These are phyloP conservation scores for Hypolimnas misippus DNA, from an alignment of 2,888 invertebrate genomes.

Conservation along the genomic window DNA sequence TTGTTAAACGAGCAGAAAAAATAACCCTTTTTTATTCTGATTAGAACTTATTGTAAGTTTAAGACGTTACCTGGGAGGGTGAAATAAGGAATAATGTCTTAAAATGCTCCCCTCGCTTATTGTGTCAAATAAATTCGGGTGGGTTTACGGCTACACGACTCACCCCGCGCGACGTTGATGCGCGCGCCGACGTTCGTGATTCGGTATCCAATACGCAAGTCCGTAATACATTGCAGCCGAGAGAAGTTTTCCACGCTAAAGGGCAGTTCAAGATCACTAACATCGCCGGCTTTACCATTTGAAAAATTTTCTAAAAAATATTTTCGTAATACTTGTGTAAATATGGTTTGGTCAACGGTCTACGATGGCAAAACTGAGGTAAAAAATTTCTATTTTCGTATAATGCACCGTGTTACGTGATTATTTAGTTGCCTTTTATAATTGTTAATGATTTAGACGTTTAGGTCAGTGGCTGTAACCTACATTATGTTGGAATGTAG, in stretches of 20 bases:
- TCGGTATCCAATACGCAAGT: constrained; percentile 71
- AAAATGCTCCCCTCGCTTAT: constrained; percentile 48
- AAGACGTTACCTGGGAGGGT: constrained; percentile 10
- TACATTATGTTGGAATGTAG: neutral
- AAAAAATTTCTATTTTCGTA: constrained; percentile 39
- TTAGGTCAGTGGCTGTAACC: neutral
- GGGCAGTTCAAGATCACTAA: constrained; percentile 84
- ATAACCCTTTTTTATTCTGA: constrained; percentile 20
- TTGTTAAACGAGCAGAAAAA: constrained; percentile 31
- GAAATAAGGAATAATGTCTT: constrained; percentile 41
- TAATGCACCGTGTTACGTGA: constrained; percentile 12
- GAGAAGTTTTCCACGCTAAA: constrained; percentile 74
- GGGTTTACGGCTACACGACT: constrained; percentile 44
- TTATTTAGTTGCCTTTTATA: constrained; percentile 16
- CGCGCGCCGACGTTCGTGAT: constrained; percentile 72
- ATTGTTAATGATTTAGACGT: neutral
- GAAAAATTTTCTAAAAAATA: constrained; percentile 59
- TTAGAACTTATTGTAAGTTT: neutral
- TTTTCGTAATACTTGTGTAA: constrained; percentile 54
- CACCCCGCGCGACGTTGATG: constrained; percentile 60
- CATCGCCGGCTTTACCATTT: constrained; percentile 64
- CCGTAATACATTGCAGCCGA: constrained; percentile 65
- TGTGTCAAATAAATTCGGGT: constrained; percentile 44
- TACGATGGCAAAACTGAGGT: constrained; percentile 54
- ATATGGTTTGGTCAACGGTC: constrained; percentile 47